phyloP scores from a whole-genome alignment of 2,888 invertebrate species.

The Cryptophagus acutangulus region DNA sequence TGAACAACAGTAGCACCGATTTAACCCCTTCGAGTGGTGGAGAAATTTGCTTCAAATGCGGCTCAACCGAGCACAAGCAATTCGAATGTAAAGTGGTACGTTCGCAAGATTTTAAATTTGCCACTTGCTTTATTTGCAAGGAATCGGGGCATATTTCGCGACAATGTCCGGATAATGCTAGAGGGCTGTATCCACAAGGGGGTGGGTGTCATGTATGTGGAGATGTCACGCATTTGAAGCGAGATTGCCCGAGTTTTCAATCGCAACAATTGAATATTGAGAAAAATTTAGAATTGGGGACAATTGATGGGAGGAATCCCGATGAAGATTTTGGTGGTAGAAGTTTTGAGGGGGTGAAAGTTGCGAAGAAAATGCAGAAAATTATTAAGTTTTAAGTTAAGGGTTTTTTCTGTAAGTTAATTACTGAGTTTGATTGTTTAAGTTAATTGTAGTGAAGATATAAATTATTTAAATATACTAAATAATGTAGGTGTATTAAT shows the following conservation, averaged over 20 bases:
- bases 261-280: conserved; percentile 35
- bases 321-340: conserved; percentile 30
- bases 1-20: conserved; percentile 53
- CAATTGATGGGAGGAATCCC: conserved; percentile 36
- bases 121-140: conserved; percentile 83
- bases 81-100: conserved; percentile 66
- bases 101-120: conserved; percentile 69
- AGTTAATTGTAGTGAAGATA: too few relatives aligned
- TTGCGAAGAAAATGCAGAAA: conserved; percentile 31
- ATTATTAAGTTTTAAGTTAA: conserved; percentile 36
- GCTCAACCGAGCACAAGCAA: conserved; percentile 80
- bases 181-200: conserved; percentile 78
- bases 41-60: conserved; percentile 84
- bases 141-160: conserved; percentile 83
- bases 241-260: conserved; percentile 65
- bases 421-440: too few relatives aligned
- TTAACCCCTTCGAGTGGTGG: conserved; percentile 48
- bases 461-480: too few relatives aligned
- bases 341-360: conserved; percentile 9
- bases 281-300: conserved; percentile 31
- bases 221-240: conserved; percentile 77
- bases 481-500: too few relatives aligned
- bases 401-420: background rate
- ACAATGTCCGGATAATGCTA: conserved; percentile 83
- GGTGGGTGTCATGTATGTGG: conserved; percentile 79